phyloP scores from a whole-genome alignment of 2,113 vertebrate species.

The Oostethus manadensis region DNA sequence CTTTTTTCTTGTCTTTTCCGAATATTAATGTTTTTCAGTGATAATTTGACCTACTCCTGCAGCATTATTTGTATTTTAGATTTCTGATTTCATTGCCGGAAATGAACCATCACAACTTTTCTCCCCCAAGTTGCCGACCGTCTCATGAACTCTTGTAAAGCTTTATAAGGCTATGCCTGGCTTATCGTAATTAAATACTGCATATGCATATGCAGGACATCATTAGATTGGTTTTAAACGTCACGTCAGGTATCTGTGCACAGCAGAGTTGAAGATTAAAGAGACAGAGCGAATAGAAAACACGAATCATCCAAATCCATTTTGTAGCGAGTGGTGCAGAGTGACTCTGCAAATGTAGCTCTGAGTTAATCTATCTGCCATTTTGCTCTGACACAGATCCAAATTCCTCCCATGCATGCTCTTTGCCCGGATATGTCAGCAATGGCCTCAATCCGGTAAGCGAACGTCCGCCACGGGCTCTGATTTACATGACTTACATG shows the following conservation, averaged over 20 bases:
- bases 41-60: background rate
- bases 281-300: background rate
- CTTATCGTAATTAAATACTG: too few species aligned
- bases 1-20: too few species aligned
- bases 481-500: background rate
- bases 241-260: background rate
- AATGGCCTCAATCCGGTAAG: constrained; percentile 84
- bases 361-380: constrained; percentile 33
- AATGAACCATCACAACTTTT: background rate
- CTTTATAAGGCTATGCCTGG: background rate
- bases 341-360: constrained; percentile 2
- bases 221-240: background rate
- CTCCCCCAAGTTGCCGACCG: background rate
- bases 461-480: background rate
- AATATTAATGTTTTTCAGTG: too few species aligned
- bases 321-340: constrained; percentile 21
- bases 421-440: constrained; percentile 82
- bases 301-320: background rate
- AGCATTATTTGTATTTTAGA: background rate
- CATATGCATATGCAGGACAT: too few species aligned
- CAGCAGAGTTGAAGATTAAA: background rate
- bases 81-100: background rate
- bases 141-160: background rate
- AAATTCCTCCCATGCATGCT: constrained; percentile 78
- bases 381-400: constrained; percentile 65